phyloP scores from a whole-genome alignment of 2,113 vertebrate genomes.

The Xiphorhynchus elegans region DNA sequence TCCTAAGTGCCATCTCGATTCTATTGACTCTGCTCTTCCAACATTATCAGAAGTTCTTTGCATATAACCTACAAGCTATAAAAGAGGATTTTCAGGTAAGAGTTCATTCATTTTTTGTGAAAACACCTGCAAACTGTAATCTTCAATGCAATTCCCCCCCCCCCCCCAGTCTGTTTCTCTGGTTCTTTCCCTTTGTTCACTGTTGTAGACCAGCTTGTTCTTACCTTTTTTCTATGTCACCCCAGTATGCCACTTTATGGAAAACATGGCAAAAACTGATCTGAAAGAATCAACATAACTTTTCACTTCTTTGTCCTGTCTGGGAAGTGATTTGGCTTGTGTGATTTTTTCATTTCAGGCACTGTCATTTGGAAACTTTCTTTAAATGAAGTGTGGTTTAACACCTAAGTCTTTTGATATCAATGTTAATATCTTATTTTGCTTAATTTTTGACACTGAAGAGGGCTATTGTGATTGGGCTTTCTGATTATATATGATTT shows the following conservation, averaged over 20 bases:
- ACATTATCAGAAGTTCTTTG: conserved; percentile 80
- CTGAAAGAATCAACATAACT: background rate
- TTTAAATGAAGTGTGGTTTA: background rate
- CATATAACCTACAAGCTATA: conserved; percentile 78
- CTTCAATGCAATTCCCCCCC: background rate
- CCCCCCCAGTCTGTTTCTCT: background rate
- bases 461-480: background rate
- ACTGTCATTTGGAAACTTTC: background rate
- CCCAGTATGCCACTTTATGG: background rate
- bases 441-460: background rate
- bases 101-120: background rate
- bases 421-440: background rate
- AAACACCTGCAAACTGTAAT: background rate
- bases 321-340: background rate
- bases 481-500: background rate
- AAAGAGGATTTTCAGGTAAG: conserved; percentile 82
- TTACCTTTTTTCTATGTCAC: background rate
- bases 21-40: conserved; percentile 78
- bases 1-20: conserved; percentile 78
- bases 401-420: background rate
- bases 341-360: background rate
- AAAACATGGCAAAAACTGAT: background rate
- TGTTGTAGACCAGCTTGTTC: background rate
- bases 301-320: background rate
- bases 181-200: background rate